Percentiles rank a stretch among this genome's conserved stretches.
These are phyloP conservation scores for Daubentonia madagascariensis DNA, from an alignment of 2,113 vertebrate genomes.

Conservation along the genomic window DNA sequence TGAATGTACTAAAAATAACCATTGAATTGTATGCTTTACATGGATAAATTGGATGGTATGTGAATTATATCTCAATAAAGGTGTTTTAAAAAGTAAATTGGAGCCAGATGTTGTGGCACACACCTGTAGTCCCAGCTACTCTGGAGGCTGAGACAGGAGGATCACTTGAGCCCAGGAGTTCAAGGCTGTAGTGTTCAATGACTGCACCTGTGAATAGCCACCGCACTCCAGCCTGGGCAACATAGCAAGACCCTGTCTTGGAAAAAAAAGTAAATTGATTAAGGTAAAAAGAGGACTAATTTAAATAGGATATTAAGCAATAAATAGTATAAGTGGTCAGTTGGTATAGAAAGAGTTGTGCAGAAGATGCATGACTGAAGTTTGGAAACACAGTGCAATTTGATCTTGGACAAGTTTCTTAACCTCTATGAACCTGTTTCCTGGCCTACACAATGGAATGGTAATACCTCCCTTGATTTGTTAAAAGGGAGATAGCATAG, in stretches of 20 bases:
- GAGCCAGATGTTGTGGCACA: background rate
- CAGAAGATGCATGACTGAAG: background rate
- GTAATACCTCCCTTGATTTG: background rate
- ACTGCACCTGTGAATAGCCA: background rate
- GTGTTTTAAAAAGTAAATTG: background rate
- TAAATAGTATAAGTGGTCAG: background rate
- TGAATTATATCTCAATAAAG: conserved; percentile 9
- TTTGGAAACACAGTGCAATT: background rate
- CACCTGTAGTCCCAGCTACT: background rate
- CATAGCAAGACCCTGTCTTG: background rate
- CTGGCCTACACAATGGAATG: background rate
- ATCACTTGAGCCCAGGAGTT: background rate
- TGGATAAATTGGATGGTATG: background rate
- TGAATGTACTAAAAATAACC: background rate
- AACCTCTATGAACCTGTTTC: background rate
- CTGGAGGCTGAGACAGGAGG: background rate
- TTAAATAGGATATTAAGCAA: background rate
- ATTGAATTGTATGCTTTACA: background rate
- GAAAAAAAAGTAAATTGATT: background rate
- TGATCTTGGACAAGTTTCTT: background rate
- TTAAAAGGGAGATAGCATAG: background rate
- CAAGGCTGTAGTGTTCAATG: background rate
- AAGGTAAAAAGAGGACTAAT: background rate
- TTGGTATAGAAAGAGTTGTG: background rate
- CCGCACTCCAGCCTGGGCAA: background rate